A percentile compares a stretch with the other conserved stretches of the same genome.
phyloP scores from a whole-genome alignment of 2,888 invertebrate genomes.

The Tenodera sinensis region DNA sequence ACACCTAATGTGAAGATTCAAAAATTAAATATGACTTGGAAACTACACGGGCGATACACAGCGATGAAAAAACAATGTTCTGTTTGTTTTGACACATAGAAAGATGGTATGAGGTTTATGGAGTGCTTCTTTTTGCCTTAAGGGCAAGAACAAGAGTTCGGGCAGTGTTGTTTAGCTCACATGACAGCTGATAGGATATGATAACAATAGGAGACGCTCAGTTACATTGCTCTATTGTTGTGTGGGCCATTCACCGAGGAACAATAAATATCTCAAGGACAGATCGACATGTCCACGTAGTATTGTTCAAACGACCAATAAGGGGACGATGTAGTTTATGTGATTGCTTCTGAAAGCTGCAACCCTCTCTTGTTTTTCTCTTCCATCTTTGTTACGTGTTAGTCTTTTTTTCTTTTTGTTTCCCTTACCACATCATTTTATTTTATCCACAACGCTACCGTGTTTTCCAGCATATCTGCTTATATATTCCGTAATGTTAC shows the following conservation, averaged over 20 bases:
- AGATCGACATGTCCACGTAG: background rate
- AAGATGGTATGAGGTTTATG: too few relatives aligned
- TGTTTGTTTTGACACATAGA: too few relatives aligned
- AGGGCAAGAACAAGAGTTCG: background rate
- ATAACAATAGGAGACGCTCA: background rate
- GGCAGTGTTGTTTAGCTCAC: background rate
- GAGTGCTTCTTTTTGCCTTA: background rate
- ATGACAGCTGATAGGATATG: background rate
- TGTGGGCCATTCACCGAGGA: background rate
- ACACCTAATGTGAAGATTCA: too few relatives aligned
- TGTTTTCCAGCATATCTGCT: background rate
- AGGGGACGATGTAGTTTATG: background rate
- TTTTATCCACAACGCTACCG: too few relatives aligned
- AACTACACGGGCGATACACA: too few relatives aligned
- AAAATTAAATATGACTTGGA: too few relatives aligned
- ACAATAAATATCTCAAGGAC: background rate
- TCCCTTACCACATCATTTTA: too few relatives aligned
- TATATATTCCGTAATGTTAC: too few relatives aligned
- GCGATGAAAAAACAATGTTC: too few relatives aligned
- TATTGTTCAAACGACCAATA: background rate
- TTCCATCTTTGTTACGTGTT: background rate
- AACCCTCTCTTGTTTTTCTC: background rate
- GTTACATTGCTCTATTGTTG: background rate
- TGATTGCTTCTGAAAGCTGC: background rate
- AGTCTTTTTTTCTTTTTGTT: background rate